Evolutionary conservation across 2,113 vertebrate species (phyloP).

Genomic region (Rhabdomys dilectus): DNA sequence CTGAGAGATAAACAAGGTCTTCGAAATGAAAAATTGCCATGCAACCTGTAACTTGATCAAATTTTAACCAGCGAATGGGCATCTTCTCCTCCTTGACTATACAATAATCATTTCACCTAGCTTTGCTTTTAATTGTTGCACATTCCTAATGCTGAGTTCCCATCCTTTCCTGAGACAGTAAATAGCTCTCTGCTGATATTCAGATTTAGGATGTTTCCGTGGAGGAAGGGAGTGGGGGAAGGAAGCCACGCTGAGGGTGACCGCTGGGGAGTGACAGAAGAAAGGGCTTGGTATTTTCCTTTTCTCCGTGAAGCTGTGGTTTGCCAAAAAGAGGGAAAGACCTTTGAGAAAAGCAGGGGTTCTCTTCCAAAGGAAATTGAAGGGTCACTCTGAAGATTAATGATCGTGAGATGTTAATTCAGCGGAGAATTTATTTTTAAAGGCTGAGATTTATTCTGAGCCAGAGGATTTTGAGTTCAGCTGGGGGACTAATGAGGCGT

Average conservation of each 20-base stretch:
- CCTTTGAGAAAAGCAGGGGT: slow-evolving; percentile 65
- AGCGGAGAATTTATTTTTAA: slow-evolving; percentile 78
- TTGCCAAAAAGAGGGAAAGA: slow-evolving; percentile 67
- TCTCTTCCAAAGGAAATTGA: slow-evolving; percentile 70
- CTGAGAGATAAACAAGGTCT: background rate
- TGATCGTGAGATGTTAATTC: slow-evolving; percentile 81
- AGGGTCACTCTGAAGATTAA: slow-evolving; percentile 76
- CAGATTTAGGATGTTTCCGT: slow-evolving; percentile 33
- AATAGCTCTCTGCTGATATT: slow-evolving; percentile 21
- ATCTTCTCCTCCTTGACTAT: background rate
- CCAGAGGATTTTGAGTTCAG: slow-evolving; percentile 70
- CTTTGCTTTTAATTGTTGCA: background rate
- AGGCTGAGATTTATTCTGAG: slow-evolving; percentile 75
- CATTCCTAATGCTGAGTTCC: background rate
- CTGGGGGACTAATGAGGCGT: slow-evolving; percentile 72
- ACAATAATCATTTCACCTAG: background rate
- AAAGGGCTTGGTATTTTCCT: slow-evolving; percentile 47
- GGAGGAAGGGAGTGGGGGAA: slow-evolving; percentile 2
- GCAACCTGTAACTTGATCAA: slow-evolving; percentile 21
- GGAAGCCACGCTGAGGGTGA: slow-evolving; percentile 47
- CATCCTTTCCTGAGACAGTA: background rate
- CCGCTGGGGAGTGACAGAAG: slow-evolving; percentile 12
- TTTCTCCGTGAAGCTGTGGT: slow-evolving; percentile 41
- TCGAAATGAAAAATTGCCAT: background rate
- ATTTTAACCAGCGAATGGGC: background rate